Evolutionary conservation across 2,797 vertebrate genomes (phyloP), one percentile per base, ranked within the genome.

Genomic region (Chelon labrosus): DNA sequence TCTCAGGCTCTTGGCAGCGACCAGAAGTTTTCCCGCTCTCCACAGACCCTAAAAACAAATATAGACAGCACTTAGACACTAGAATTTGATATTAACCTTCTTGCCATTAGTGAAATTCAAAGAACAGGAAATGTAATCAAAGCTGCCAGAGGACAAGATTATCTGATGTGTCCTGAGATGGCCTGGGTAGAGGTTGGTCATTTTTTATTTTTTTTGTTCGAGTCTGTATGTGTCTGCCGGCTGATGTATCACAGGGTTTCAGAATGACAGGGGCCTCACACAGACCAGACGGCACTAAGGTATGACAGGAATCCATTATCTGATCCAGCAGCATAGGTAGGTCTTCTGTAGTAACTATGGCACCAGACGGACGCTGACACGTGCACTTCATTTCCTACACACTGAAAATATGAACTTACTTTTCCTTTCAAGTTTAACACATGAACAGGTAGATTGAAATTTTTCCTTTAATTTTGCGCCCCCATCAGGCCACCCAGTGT

Each of bases 281-380:
- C 5, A 81, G 73, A 75, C 67, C 86, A 83, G 84, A 86, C 75
- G 58, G 70, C 61, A n/a, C 62, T 19, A 70, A 89, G 81, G 88
- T 90, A 92, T 92, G 91, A 77, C 54, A 90, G 83, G 91, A 90
- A 92, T 93, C 71, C 70, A 62, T 56, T 77, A 90, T 92, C 87
- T 87, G 77, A 79, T 69, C 65, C 57, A 63, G 69, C 79, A 83
- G 85, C 74, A 75, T 16, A 84, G 79, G 75, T 74, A 69, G 67
- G 88, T 82, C 68, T 75, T 66, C 52, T 27, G 39, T 75, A 55
- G 62, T 64, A 39, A 78, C 74, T 44, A 70, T 70, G 44, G 59
- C 16, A 59, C 35, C 44, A 19, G 44, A 41, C 13, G 0, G 17
- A 52, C 20, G 52, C 9, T n/a, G 17, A n/a, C 47, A 10, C 35